phyloP scores from a whole-genome alignment of 2,113 vertebrate species.

The Illadopsis cleaveri region DNA sequence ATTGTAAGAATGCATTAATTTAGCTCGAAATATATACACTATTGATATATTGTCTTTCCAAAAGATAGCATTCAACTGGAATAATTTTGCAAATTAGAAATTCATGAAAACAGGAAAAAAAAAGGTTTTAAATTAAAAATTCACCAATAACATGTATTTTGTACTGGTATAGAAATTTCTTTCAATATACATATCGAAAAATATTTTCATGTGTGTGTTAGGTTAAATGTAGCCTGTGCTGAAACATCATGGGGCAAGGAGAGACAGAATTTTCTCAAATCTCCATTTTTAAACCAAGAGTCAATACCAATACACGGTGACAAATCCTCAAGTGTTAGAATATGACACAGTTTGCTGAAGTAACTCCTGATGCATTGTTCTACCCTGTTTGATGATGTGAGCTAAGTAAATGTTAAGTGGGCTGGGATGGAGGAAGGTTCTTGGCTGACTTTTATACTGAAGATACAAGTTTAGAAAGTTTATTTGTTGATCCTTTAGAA shows the following conservation, averaged over 20 bases:
- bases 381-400: not conserved
- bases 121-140: not conserved
- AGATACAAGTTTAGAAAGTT: not conserved
- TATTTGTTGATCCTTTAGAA: not conserved
- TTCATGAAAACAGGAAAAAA: not conserved
- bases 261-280: not conserved
- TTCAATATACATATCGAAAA: not conserved
- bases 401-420: not conserved
- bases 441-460: not conserved
- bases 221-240: not conserved
- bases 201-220: not conserved
- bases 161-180: not conserved
- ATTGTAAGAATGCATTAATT: slow-evolving; percentile 30
- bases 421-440: not conserved
- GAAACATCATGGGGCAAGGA: not conserved
- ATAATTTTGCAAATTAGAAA: not conserved
- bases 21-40: not conserved
- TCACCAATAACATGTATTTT: not conserved
- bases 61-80: not conserved
- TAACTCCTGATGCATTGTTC: not conserved
- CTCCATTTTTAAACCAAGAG: not conserved
- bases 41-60: not conserved
- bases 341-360: not conserved
- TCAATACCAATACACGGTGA: not conserved
- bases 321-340: not conserved